Conservation (phyloP, 1,140 invertebrate genomes). For the Euwallacea fornicatus region DNA sequence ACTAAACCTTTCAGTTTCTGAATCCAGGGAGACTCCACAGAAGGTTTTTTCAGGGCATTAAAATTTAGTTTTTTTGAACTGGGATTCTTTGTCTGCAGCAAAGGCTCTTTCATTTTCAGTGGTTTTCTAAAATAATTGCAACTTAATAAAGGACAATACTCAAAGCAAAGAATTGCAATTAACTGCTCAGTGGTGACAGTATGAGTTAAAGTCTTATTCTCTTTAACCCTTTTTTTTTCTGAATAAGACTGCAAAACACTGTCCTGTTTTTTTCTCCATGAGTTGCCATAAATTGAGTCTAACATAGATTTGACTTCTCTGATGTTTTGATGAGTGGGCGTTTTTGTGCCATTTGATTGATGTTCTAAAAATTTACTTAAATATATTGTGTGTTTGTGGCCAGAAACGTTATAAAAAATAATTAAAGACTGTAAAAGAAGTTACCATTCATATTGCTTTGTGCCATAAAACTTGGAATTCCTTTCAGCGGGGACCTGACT, state of each 20-base stretch:
- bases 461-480: no score
- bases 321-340: conserved; percentile 5
- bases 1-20: conserved; percentile 41
- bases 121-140: not conserved
- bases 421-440: no score
- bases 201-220: no score
- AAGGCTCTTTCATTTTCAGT: not conserved
- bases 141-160: no score
- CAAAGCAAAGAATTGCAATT: no score
- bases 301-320: conserved; percentile 41
- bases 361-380: conserved; percentile 1
- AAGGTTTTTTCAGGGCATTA: conserved; percentile 15
- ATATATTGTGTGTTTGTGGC: no score
- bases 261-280: conserved; percentile 48
- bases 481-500: no score
- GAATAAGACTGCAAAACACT: conserved; percentile 28
- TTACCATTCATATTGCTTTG: no score
- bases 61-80: conserved; percentile 39
- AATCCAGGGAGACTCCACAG: conserved; percentile 36
- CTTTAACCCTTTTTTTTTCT: no score
- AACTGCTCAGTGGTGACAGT: no score
- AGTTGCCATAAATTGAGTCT: conserved; percentile 49
- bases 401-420: no score
- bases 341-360: conserved; percentile 7
- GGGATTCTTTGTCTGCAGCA: conserved; percentile 2